Evolutionary conservation across 2,113 vertebrate species (phyloP).

Genomic region (Myotis brandtii): DNA sequence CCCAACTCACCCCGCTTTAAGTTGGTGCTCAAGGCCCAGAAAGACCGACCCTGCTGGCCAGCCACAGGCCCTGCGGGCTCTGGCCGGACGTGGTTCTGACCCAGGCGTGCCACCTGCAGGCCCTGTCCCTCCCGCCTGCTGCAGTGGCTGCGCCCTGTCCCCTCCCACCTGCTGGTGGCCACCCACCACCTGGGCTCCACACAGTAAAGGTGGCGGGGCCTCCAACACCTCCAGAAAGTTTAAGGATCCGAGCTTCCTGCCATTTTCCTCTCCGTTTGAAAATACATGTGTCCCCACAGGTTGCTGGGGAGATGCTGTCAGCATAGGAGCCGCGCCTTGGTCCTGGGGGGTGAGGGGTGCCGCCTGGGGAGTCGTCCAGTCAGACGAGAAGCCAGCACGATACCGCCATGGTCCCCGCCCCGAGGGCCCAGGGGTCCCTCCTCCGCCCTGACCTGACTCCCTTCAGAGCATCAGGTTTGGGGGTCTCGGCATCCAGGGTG

Average conservation of each 20-base stretch:
- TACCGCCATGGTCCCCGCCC: neutral
- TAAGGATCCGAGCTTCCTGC: neutral
- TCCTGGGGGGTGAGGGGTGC: neutral
- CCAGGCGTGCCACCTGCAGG: constrained; percentile 59
- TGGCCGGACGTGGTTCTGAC: constrained; percentile 62
- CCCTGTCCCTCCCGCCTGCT: neutral
- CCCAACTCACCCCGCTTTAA: neutral
- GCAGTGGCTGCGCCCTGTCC: neutral
- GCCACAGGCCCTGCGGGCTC: constrained; percentile 52
- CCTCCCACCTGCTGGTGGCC: neutral
- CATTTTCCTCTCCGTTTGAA: neutral
- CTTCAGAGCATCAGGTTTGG: neutral
- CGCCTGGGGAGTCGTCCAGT: neutral
- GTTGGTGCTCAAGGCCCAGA: constrained; percentile 12
- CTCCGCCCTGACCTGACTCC: neutral
- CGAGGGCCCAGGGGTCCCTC: neutral
- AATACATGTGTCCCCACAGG: neutral
- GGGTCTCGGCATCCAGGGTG: neutral
- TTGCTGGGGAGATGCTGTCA: neutral
- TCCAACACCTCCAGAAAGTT: neutral
- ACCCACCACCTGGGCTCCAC: neutral
- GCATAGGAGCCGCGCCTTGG: neutral
- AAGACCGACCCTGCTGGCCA: neutral
- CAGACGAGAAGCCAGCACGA: fast-evolving
- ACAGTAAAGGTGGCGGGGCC: neutral